Conservation (phyloP, 2,797 vertebrate species). For the Liparis tanakae region DNA sequence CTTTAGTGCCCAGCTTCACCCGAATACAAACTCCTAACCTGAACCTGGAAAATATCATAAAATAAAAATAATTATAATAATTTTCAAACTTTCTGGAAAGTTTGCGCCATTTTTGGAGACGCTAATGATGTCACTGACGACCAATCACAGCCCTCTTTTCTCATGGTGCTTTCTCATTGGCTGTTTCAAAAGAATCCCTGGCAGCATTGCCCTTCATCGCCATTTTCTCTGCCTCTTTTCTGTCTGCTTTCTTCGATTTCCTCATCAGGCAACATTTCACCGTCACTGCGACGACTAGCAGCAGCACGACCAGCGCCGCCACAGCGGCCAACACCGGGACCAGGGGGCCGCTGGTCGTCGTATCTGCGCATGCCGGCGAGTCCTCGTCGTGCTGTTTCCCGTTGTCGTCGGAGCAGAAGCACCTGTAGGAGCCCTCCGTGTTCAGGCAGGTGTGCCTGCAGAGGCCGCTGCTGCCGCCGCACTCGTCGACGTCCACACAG, state of each 20-base stretch:
- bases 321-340: slow-evolving; percentile 82
- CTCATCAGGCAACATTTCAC: slow-evolving; percentile 84
- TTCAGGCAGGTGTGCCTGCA: slow-evolving; percentile 68
- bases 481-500: slow-evolving; percentile 74
- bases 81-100: background rate
- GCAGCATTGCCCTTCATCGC: slow-evolving; percentile 52
- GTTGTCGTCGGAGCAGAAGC: slow-evolving; percentile 44
- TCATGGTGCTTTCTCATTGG: slow-evolving; percentile 60
- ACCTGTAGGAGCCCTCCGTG: slow-evolving; percentile 66
- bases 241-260: slow-evolving; percentile 52
- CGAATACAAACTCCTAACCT: too few species aligned
- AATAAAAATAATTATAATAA: background rate
- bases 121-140: background rate
- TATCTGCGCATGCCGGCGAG: slow-evolving; percentile 4
- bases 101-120: background rate
- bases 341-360: slow-evolving; percentile 45
- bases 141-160: slow-evolving; percentile 23
- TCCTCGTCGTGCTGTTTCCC: slow-evolving; percentile 15
- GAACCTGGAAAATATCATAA: background rate
- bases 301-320: slow-evolving; percentile 80
- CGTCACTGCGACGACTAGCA: slow-evolving; percentile 77
- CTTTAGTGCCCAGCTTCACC: background rate
- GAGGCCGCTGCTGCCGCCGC: background rate
- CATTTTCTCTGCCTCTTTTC: slow-evolving; percentile 56
- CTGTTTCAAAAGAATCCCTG: slow-evolving; percentile 55